phyloP scores from a whole-genome alignment of 2,797 vertebrate species.

The Danio albolineatus region DNA sequence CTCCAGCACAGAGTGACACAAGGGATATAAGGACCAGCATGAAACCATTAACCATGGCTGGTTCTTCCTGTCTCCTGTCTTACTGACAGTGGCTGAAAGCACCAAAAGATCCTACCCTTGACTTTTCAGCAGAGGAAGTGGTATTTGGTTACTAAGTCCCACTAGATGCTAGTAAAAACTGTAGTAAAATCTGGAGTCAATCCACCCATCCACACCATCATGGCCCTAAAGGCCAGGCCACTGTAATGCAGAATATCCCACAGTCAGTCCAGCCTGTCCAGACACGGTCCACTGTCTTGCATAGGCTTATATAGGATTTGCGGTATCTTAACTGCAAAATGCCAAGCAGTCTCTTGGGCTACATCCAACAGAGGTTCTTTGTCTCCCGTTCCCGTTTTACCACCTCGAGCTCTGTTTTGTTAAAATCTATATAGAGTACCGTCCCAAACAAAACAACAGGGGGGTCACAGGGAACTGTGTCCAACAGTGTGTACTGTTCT shows the following conservation, averaged over 20 bases:
- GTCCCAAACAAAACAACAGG: conserved; percentile 34
- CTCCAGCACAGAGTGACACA: conserved; percentile 9
- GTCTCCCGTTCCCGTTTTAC: conserved; percentile 22
- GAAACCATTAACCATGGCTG: background rate
- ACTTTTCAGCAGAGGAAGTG: conserved; percentile 59
- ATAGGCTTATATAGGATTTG: conserved; percentile 45
- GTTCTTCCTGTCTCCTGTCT: conserved; percentile 1
- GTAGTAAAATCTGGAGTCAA: conserved; percentile 68
- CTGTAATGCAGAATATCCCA: conserved; percentile 57
- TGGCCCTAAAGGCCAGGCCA: conserved; percentile 47
- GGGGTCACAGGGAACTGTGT: background rate
- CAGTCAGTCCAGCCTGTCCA: conserved; percentile 47
- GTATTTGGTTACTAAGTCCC: conserved; percentile 64
- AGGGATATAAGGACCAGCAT: conserved; percentile 7
- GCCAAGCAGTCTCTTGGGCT: conserved; percentile 19
- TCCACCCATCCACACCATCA: conserved; percentile 61
- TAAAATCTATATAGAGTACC: conserved; percentile 29
- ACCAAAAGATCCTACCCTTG: conserved; percentile 46
- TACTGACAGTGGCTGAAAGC: conserved; percentile 34
- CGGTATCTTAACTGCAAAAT: conserved; percentile 40
- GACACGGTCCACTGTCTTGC: conserved; percentile 5
- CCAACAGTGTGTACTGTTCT: conserved; percentile 21
- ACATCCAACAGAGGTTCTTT: conserved; percentile 40
- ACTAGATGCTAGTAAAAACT: conserved; percentile 62
- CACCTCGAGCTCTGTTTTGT: conserved; percentile 5